Evolutionary conservation across 2,797 vertebrate species (phyloP).

Genomic region (Kryptolebias ocellatus): DNA sequence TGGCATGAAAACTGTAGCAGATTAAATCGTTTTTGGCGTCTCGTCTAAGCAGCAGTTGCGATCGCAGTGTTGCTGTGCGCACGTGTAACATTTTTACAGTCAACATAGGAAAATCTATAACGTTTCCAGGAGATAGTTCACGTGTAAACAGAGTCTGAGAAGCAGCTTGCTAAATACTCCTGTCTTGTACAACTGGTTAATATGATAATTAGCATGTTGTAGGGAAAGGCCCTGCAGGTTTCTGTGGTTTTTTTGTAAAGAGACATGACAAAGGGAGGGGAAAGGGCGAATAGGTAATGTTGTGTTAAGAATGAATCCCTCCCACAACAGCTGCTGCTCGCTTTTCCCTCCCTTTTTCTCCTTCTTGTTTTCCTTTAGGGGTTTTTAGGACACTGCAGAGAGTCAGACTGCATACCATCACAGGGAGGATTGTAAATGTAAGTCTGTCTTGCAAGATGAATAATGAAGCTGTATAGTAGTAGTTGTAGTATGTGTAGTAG

Average conservation of each 20-base stretch:
- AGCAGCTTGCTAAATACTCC: not conserved
- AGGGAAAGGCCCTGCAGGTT: constrained; percentile 9
- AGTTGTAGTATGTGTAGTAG: too few species aligned
- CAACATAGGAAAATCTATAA: too few species aligned
- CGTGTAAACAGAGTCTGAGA: too few species aligned
- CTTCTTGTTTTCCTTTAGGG: not conserved
- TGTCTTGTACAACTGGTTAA: too few species aligned
- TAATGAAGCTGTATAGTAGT: not conserved
- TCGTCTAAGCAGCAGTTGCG: too few species aligned
- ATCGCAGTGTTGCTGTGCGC: too few species aligned
- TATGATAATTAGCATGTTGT: too few species aligned
- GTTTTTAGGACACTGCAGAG: too few species aligned
- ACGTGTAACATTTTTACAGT: too few species aligned
- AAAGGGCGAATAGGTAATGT: constrained; percentile 52
- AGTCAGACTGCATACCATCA: not conserved
- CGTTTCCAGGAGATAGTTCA: too few species aligned
- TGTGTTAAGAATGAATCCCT: constrained; percentile 45
- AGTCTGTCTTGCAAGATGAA: not conserved
- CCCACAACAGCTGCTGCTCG: constrained; percentile 63
- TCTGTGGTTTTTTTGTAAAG: constrained; percentile 19
- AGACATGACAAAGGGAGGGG: constrained; percentile 22
- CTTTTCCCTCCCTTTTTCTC: constrained; percentile 27
- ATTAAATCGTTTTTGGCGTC: too few species aligned
- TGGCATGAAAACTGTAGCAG: too few species aligned
- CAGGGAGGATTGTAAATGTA: not conserved